phyloP scores from a whole-genome alignment of 2,888 invertebrate species.

The Eucera pruinosa region DNA sequence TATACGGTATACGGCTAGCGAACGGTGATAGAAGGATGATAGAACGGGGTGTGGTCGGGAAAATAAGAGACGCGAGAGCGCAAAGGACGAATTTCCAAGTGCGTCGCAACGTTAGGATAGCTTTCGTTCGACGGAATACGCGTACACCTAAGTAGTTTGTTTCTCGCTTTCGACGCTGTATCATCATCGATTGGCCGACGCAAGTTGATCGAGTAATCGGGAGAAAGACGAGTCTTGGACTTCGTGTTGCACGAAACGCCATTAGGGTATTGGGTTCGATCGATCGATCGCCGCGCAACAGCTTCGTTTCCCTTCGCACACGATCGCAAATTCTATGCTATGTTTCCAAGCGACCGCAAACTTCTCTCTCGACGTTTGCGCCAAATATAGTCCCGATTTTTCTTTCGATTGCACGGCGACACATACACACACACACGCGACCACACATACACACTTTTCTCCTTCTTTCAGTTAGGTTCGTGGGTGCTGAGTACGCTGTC shows the following conservation, averaged over 20 bases:
- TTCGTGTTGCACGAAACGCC: conserved; percentile 60
- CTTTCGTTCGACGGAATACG: conserved; percentile 30
- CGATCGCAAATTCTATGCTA: background rate
- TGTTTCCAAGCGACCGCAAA: background rate
- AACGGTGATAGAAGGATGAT: no score
- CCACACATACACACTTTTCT: background rate
- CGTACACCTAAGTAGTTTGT: conserved; percentile 32
- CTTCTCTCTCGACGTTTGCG: background rate
- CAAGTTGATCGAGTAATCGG: conserved; percentile 10
- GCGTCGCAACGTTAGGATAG: conserved; percentile 37
- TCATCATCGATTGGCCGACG: conserved; percentile 8
- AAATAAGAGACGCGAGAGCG: background rate
- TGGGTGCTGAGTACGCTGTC: conserved; percentile 31
- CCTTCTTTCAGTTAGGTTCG: conserved; percentile 29
- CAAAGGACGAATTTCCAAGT: conserved; percentile 51
- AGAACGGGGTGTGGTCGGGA: background rate
- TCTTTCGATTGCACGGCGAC: no score
- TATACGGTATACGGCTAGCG: no score
- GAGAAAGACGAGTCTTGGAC: conserved; percentile 10
- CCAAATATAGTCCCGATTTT: background rate
- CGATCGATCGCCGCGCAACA: conserved; percentile 6
- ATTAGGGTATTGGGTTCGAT: conserved; percentile 53
- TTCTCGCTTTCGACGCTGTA: conserved; percentile 36
- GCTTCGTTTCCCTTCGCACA: conserved; percentile 5
- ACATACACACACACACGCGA: no score